phyloP scores from a whole-genome alignment of 2,888 invertebrate genomes.

The Lobophora halterata region DNA sequence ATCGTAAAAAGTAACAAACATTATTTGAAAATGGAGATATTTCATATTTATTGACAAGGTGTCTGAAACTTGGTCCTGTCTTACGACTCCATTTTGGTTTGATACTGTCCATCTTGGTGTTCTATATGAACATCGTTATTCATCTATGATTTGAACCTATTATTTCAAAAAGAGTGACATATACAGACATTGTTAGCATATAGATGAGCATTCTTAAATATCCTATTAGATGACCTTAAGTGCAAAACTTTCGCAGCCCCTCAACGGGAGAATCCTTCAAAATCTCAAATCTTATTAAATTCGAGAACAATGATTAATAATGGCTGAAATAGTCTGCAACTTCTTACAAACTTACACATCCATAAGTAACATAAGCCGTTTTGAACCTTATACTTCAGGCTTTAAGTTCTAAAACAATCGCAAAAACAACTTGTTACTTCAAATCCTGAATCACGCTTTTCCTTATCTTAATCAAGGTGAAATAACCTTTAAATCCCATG shows the following conservation, averaged over 20 bases:
- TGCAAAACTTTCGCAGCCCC: conserved; percentile 39
- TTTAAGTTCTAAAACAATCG: conserved; percentile 22
- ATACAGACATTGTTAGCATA: too few relatives aligned
- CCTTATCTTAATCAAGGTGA: conserved; percentile 5
- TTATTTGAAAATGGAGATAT: too few relatives aligned
- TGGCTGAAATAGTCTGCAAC: conserved; percentile 36
- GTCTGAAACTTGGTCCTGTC: too few relatives aligned
- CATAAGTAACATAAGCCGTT: conserved; percentile 15
- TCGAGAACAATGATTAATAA: conserved; percentile 64
- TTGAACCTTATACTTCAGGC: not conserved
- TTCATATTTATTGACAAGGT: too few relatives aligned
- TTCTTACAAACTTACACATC: conserved; percentile 22
- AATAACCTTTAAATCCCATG: conserved; percentile 8
- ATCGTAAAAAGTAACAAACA: too few relatives aligned
- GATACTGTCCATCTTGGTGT: too few relatives aligned
- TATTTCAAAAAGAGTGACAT: too few relatives aligned
- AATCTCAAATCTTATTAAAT: conserved; percentile 61
- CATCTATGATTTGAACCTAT: too few relatives aligned
- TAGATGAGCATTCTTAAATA: too few relatives aligned
- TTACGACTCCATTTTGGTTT: too few relatives aligned
- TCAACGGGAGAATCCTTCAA: conserved; percentile 52
- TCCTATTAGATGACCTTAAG: conserved; percentile 22
- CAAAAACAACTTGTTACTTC: conserved; percentile 18
- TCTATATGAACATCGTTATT: too few relatives aligned
- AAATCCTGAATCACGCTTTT: not conserved